Base-by-base conservation (phyloP, 2,888 invertebrate species). In the Lottia scabra region DNA sequence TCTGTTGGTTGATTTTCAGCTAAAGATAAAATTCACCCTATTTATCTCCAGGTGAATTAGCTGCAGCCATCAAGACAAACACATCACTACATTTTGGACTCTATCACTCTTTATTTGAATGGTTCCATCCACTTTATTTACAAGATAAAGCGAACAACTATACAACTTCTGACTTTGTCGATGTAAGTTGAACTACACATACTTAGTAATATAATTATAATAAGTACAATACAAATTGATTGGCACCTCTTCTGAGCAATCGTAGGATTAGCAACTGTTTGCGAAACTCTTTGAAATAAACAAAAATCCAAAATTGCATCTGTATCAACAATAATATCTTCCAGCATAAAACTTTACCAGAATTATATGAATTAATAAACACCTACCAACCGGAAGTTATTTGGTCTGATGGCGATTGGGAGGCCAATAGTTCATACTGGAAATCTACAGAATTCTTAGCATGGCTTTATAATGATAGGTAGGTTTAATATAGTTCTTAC, bases 331-430 rank as follows among this genome's bases (percentile, higher is more conserved):
- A 30, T 38, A 8, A 56, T 23, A 63, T 65, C 65, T 75, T 74
- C 44, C 73, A 87, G 85, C 48, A 30, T 2, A 88, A 87, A 73
- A 76, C 84, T 3, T 62, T 87, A 63, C 87, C 87, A 4, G 96
- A 97, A 89, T 91, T 97, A 83, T 91, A 92, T 74, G 96, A 96
- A 86, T 68, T 88, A n/a, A 83, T 87, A 1, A 82, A 81, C 10
- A 70, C 65, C 2, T 88, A 88, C 68, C 73, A 85, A 71, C 87
- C 87, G 0, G 86, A 87, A 19, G 76, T 87, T n/a, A 74, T 87
- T 23, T 88, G 86, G 86, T 86, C 85, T 0, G 88, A 87, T 79
- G 87, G 88, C 0, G 97, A 97, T 81, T 96, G 96, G 96, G 46
- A 23, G 27, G 68, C 56, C 0, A 68, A 81, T 10, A 72, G 76